phyloP scores from a whole-genome alignment of 2,797 vertebrate species.

The Iguana delicatissima region DNA sequence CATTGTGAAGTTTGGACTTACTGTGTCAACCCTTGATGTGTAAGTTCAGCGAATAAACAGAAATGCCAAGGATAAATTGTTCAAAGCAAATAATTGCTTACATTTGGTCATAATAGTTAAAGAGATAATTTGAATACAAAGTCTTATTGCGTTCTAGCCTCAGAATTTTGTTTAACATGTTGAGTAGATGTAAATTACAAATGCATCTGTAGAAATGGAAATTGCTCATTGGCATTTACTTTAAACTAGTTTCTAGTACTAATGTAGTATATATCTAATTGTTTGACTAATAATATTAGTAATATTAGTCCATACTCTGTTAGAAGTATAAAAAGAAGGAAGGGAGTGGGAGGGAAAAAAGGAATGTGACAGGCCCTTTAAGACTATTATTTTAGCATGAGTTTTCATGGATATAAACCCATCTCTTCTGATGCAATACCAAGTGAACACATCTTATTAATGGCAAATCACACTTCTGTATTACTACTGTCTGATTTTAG shows the following conservation, averaged over 20 bases:
- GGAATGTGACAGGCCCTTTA: no score
- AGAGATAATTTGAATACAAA: not conserved
- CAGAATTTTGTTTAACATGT: conserved; percentile 10
- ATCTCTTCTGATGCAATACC: no score
- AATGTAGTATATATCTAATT: not conserved
- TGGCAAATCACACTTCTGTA: not conserved
- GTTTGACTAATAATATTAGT: conserved; percentile 14
- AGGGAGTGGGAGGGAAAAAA: no score
- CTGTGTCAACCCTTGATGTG: not conserved
- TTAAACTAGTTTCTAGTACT: conserved; percentile 2
- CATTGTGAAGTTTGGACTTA: not conserved
- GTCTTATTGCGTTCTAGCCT: not conserved
- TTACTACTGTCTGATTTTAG: not conserved
- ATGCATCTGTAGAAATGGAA: conserved; percentile 1
- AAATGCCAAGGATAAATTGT: not conserved
- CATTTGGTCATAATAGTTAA: not conserved
- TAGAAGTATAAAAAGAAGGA: not conserved
- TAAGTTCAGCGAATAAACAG: conserved; percentile 9
- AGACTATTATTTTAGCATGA: no score
- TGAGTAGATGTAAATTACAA: conserved; percentile 17
- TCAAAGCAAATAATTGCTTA: not conserved
- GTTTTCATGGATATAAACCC: no score
- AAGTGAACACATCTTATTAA: not conserved
- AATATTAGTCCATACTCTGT: not conserved
- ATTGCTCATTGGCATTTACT: not conserved